Evolutionary conservation across 2,888 invertebrate genomes (phyloP).

Genomic region (Leptinotarsa tumamoca): DNA sequence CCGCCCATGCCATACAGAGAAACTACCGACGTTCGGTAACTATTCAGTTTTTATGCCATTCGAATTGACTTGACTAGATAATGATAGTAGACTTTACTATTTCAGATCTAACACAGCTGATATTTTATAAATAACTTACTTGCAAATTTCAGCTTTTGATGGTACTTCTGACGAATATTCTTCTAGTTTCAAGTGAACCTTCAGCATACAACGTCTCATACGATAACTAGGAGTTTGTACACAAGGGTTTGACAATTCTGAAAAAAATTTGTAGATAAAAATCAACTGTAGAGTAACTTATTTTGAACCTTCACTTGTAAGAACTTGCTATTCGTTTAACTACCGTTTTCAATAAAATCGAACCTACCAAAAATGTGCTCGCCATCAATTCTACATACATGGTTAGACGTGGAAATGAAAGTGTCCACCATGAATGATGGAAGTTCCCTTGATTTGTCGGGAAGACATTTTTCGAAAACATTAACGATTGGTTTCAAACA

Average conservation of each 20-base stretch:
- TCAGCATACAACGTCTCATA: slow-evolving; percentile 37
- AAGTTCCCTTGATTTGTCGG: slow-evolving; percentile 47
- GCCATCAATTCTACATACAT: slow-evolving; percentile 53
- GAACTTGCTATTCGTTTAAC: not conserved
- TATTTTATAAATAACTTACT: slow-evolving; percentile 33
- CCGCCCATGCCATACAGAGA: too few relatives aligned
- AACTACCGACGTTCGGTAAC: too few relatives aligned
- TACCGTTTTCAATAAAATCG: not conserved
- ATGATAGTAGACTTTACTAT: too few relatives aligned
- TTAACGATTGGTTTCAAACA: slow-evolving; percentile 48
- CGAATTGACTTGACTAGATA: too few relatives aligned
- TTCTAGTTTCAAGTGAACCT: slow-evolving; percentile 35
- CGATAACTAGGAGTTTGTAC: slow-evolving; percentile 37
- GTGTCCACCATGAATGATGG: slow-evolving; percentile 46
- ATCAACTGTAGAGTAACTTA: not conserved
- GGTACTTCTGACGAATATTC: slow-evolving; percentile 35
- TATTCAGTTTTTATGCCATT: too few relatives aligned
- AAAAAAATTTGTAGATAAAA: not conserved
- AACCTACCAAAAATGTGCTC: slow-evolving; percentile 55
- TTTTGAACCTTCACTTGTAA: not conserved
- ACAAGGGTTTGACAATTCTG: slow-evolving; percentile 53
- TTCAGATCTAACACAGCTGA: not conserved
- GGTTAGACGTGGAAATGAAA: slow-evolving; percentile 34
- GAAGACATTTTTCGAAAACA: slow-evolving; percentile 52
- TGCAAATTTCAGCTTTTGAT: slow-evolving; percentile 39